These are phyloP conservation scores for Calliscelio sp. DNA, from an alignment of 2,888 invertebrate species.

Conservation along the genomic window DNA sequence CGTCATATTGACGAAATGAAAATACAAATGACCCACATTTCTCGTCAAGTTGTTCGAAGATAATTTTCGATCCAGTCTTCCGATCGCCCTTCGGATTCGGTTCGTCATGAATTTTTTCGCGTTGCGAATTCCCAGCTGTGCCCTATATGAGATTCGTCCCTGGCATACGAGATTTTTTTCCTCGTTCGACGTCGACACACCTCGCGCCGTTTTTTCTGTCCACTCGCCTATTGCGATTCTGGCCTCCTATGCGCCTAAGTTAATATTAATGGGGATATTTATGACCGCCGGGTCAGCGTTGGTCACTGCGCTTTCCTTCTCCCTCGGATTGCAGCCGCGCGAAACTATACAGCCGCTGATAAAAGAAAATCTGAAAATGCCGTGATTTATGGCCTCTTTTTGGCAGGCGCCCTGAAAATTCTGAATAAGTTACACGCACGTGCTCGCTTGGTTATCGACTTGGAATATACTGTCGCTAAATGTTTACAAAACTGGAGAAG, in stretches of 20 bases:
- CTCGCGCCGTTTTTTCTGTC: slow-evolving; percentile 71
- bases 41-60: slow-evolving; percentile 56
- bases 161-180: slow-evolving; percentile 84
- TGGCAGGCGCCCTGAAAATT: slow-evolving; percentile 78
- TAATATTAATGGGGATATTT: slow-evolving; percentile 86
- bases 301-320: slow-evolving; percentile 76
- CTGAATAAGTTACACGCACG: slow-evolving; percentile 82
- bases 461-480: slow-evolving; percentile 47
- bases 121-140: slow-evolving; percentile 82
- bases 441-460: slow-evolving; percentile 38
- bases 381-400: slow-evolving; percentile 83
- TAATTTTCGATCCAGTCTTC: slow-evolving; percentile 61
- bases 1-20: slow-evolving; percentile 52
- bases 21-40: slow-evolving; percentile 64
- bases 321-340: slow-evolving; percentile 54
- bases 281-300: slow-evolving; percentile 83
- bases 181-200: slow-evolving; percentile 61
- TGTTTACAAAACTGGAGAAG: slow-evolving; percentile 45
- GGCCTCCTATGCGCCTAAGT: slow-evolving; percentile 83
- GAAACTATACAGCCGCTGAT: slow-evolving; percentile 80
- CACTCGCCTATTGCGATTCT: slow-evolving; percentile 80
- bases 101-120: slow-evolving; percentile 83
- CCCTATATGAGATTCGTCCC: slow-evolving; percentile 82
- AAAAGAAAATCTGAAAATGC: slow-evolving; percentile 85
- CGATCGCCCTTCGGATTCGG: slow-evolving; percentile 69